These are phyloP conservation scores for Nicator chloris DNA, from an alignment of 2,113 vertebrate genomes.

Conservation along the genomic window DNA sequence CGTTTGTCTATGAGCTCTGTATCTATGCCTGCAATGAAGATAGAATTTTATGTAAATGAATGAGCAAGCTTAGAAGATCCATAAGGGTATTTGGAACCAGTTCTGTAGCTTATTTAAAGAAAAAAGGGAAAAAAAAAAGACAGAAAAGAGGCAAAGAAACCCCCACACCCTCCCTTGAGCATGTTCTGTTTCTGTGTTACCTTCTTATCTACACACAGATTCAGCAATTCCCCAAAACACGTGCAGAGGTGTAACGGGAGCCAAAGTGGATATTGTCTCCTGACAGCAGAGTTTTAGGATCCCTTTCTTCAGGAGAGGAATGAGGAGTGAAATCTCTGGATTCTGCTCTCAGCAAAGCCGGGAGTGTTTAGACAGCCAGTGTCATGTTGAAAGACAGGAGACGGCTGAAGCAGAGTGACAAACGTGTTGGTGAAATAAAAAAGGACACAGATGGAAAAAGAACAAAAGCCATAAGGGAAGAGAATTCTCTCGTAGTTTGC, in stretches of 20 bases:
- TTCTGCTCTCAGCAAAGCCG: not conserved
- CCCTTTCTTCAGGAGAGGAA: not conserved
- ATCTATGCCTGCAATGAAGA: not conserved
- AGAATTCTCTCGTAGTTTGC: not conserved
- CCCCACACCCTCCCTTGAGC: rapidly evolving
- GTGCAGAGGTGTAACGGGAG: not conserved
- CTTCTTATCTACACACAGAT: not conserved
- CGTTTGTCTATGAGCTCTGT: not conserved
- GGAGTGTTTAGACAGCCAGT: conserved; percentile 38
- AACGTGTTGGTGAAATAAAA: conserved; percentile 31
- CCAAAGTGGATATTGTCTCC: not conserved
- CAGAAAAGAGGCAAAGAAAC: rapidly evolving
- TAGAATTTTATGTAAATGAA: not conserved
- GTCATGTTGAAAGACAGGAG: conserved; percentile 29
- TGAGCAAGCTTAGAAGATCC: not conserved
- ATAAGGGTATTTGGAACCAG: not conserved
- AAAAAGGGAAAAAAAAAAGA: not conserved
- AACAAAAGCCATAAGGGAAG: conserved; percentile 40
- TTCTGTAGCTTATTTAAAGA: not conserved
- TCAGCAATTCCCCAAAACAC: not conserved
- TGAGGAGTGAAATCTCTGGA: conserved; percentile 3
- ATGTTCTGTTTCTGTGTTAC: not conserved
- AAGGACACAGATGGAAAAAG: conserved; percentile 54
- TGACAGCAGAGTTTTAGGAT: not conserved
- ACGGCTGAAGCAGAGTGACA: conserved; percentile 25